phyloP scores from a whole-genome alignment of 2,113 vertebrate genomes.

The Limanda limanda region DNA sequence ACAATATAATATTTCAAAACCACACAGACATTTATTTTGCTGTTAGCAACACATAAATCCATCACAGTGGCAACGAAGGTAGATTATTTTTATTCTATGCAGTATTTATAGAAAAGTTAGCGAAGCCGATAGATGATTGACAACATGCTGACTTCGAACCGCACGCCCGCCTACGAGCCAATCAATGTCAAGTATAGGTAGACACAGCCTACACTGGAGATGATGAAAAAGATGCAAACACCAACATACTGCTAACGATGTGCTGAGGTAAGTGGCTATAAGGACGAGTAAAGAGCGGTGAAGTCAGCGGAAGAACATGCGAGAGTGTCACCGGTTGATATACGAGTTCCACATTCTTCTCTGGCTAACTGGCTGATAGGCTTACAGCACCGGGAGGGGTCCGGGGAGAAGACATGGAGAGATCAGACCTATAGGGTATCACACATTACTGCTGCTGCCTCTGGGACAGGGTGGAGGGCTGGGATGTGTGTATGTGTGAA shows the following conservation, averaged over 20 bases:
- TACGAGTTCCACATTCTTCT: conserved; percentile 68
- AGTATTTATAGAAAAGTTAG: no score
- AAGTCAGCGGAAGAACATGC: conserved; percentile 57
- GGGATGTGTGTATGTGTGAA: conserved; percentile 15
- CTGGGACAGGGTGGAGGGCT: conserved; percentile 17
- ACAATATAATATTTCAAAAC: no score
- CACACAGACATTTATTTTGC: no score
- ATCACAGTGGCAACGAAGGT: no score
- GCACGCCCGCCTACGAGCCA: no score
- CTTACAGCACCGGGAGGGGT: conserved; percentile 58
- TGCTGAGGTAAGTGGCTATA: background rate
- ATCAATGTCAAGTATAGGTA: no score
- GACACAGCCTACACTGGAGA: no score
- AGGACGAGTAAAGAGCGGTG: conserved; percentile 24
- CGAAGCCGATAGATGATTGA: no score
- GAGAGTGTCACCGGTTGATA: conserved; percentile 44
- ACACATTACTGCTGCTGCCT: conserved; percentile 47
- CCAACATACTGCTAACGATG: background rate
- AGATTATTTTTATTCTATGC: no score
- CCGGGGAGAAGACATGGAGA: conserved; percentile 49
- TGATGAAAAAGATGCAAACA: background rate
- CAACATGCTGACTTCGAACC: no score
- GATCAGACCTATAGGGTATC: conserved; percentile 72
- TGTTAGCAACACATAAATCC: no score
- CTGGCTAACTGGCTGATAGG: conserved; percentile 74